A percentile compares a stretch with the other conserved stretches of the same genome.
Conservation (phyloP, 2,888 invertebrate species). For the Loripinus fragilis region DNA sequence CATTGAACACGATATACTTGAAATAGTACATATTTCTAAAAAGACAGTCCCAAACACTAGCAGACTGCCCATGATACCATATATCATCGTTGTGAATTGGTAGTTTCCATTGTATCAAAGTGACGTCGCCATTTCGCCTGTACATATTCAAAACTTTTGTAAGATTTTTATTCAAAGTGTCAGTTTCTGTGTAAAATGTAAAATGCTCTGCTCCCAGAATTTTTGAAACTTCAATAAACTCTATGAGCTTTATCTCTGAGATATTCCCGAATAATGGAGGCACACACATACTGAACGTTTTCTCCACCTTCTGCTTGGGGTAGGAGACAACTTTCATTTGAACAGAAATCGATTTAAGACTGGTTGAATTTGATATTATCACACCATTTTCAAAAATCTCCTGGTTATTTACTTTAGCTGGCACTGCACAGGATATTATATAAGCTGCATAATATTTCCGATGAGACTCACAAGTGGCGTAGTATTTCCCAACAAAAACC, state of each 20-base stretch:
- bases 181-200: conserved; percentile 68
- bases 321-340: background rate
- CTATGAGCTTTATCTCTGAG: conserved; percentile 59
- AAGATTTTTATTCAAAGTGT: conserved; percentile 38
- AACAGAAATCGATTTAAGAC: background rate
- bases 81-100: conserved; percentile 49
- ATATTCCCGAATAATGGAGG: conserved; percentile 75
- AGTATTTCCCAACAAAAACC: conserved; percentile 36
- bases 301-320: background rate
- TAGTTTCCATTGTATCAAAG: conserved; percentile 68
- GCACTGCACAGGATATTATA: conserved; percentile 67
- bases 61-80: conserved; percentile 67
- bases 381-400: background rate
- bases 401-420: conserved; percentile 16
- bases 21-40: conserved; percentile 60
- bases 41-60: conserved; percentile 66
- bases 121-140: conserved; percentile 50
- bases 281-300: conserved; percentile 69
- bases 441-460: conserved; percentile 64
- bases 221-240: conserved; percentile 73
- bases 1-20: conserved; percentile 62
- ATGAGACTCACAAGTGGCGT: conserved; percentile 75
- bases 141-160: conserved; percentile 61
- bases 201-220: conserved; percentile 73
- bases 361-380: background rate